phyloP scores from a whole-genome alignment of 2,888 invertebrate genomes.

The Apamea anceps region DNA sequence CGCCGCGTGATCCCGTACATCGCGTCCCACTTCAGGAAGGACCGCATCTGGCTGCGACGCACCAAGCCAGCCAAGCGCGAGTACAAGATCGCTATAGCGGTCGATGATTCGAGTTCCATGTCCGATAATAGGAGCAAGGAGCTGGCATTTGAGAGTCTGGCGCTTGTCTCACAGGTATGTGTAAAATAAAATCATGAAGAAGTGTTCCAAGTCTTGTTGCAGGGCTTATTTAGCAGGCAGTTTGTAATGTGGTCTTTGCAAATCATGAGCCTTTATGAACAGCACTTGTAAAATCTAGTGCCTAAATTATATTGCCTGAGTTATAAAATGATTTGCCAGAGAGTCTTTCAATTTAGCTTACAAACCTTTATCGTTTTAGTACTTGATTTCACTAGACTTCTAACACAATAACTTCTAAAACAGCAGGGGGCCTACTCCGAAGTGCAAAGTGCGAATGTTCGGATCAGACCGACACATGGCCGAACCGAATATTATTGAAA shows the following conservation, averaged over 20 bases:
- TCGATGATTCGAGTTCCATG: slow-evolving; percentile 99
- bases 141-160: slow-evolving; percentile 98
- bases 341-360: background rate
- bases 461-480: too few relatives aligned
- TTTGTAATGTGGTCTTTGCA: background rate
- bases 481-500: too few relatives aligned
- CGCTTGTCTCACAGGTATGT: slow-evolving; percentile 94
- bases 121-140: slow-evolving; percentile 97
- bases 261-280: background rate
- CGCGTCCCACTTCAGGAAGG: slow-evolving; percentile 99
- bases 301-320: background rate
- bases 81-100: slow-evolving; percentile 98
- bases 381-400: background rate
- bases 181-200: background rate
- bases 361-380: background rate
- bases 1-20: slow-evolving; percentile 99
- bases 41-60: slow-evolving; percentile 99
- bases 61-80: slow-evolving; percentile 98
- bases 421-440: too few relatives aligned
- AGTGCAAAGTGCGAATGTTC: too few relatives aligned
- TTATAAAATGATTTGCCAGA: background rate
- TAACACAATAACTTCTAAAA: background rate
- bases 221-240: background rate
- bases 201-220: background rate
- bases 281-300: background rate